Conservation (phyloP, 2,888 invertebrate species). For the Leptopilina myrica region DNA sequence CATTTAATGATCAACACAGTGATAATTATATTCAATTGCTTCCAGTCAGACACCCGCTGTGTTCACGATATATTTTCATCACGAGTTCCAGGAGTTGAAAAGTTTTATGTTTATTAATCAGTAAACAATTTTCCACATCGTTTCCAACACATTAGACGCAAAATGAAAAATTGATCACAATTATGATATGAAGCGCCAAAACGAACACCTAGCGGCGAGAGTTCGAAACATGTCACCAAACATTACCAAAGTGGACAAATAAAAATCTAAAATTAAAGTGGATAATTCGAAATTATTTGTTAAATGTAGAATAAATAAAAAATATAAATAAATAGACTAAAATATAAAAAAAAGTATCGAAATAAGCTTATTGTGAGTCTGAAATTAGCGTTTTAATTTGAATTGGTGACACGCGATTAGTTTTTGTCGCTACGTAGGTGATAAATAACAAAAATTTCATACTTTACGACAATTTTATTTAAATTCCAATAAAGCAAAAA, state of each 20-base stretch:
- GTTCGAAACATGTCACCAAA: too few relatives aligned
- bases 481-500: conserved; percentile 1
- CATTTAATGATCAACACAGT: conserved; percentile 21
- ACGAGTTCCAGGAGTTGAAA: neutral
- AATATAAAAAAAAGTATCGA: neutral
- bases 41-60: conserved; percentile 14
- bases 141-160: too few relatives aligned
- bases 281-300: too few relatives aligned
- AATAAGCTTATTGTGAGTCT: neutral
- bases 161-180: too few relatives aligned
- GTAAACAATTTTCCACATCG: neutral
- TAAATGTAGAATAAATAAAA: too few relatives aligned
- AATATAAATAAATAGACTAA: neutral
- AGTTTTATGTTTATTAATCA: neutral
- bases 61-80: conserved; percentile 14
- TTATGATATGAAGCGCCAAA: too few relatives aligned
- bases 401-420: conserved; percentile 21
- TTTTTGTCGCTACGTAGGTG: neutral
- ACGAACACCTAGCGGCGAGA: too few relatives aligned
- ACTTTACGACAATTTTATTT: conserved; percentile 33
- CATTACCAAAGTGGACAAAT: too few relatives aligned
- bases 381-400: conserved; percentile 2
- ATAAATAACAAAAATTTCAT: neutral
- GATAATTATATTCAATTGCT: conserved; percentile 36
- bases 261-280: too few relatives aligned